Evolutionary conservation across 2,888 invertebrate genomes (phyloP), one percentile per base, ranked within the genome.

Genomic region (Cecidostiba fungosa): DNA sequence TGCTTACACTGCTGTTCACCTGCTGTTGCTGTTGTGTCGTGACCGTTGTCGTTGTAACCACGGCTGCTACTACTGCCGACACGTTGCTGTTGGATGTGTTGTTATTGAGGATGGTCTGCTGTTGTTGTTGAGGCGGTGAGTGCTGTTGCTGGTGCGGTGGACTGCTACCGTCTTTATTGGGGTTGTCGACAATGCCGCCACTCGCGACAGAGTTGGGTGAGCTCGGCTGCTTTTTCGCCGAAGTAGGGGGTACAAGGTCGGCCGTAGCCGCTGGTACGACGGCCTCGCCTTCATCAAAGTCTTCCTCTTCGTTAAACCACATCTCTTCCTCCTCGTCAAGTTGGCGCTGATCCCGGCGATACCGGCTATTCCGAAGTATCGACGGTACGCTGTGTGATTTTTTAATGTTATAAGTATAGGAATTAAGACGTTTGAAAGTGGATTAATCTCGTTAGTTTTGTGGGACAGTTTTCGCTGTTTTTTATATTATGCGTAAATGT

Each of bases 301-400:
- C 98, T 92, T 99, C 99, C 89, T 99, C 99, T 91, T 98, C 98
- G 92, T 98, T 98, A 94, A 99, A 99, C 99, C 99, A 99, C 96
- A 98, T 98, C 94, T 99, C 99, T 92, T 99, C 99, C 90, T 99
- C 99, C 92, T 99, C 99, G 89, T 99, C 99, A 91, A 98, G 95
- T 93, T 98, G 97, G 83, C 99, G 95, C 90, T 98, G 97, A 94
- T 99, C 99, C 88, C 98, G 96, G 87, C 99, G 95, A 94, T 97
- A 98, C 89, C 99, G 96, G 92, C 95, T 95, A 89, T 95, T 96
- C 88, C 98, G 95, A 89, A 98, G 94, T 91, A 98, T 96, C 85
- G 98, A 97, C 82, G 97, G 97, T 78, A 97, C 96, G 89, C 97
- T 97, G 70, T 36, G 8, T n/a, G 23, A 59, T 59, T 59, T 59